Conservation (phyloP, 2,797 vertebrate species). For the Champsocephalus gunnari region DNA sequence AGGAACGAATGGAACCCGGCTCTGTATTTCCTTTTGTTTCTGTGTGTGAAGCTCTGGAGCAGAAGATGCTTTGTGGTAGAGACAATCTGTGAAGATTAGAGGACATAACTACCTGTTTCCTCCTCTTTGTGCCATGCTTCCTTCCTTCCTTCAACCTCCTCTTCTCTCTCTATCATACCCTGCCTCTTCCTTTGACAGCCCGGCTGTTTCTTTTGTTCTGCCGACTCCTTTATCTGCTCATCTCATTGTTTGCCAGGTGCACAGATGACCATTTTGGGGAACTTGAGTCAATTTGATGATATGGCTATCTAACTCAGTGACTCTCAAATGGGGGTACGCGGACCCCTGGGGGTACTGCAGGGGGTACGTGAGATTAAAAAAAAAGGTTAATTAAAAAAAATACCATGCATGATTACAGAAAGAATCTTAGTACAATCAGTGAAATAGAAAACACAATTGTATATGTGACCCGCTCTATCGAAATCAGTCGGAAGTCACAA, state of each 20-base stretch:
- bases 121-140: conserved; percentile 36
- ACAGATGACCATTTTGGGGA: conserved; percentile 37
- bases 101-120: conserved; percentile 64
- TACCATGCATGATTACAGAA: no score
- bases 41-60: conserved; percentile 44
- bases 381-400: no score
- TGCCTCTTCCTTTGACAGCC: conserved; percentile 37
- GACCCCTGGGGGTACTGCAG: no score
- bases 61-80: conserved; percentile 54
- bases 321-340: no score
- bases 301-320: conserved; percentile 21
- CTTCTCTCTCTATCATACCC: conserved; percentile 26
- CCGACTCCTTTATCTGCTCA: conserved; percentile 34
- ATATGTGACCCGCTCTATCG: no score
- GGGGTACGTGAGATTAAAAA: no score
- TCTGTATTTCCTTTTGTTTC: conserved; percentile 41
- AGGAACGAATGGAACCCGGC: conserved; percentile 15
- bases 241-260: conserved; percentile 45
- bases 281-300: conserved; percentile 46
- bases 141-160: conserved; percentile 34
- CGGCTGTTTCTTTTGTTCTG: conserved; percentile 44
- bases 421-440: no score
- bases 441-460: no score
- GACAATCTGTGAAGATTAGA: conserved; percentile 50
- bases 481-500: no score